Conservation (phyloP, 2,888 invertebrate species). For the Sphaerophoria taeniata region DNA sequence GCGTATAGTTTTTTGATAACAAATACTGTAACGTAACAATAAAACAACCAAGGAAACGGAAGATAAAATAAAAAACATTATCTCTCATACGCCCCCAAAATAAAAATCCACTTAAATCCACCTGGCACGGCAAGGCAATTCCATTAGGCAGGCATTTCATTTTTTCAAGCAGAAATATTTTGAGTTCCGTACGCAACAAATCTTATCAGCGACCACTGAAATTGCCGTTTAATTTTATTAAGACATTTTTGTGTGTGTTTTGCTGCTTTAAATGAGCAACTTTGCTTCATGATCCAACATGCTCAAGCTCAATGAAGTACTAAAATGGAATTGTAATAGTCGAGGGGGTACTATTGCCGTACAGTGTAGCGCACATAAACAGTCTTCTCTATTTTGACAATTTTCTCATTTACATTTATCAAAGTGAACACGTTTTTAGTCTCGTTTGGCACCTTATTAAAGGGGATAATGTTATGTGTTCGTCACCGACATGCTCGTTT, state of each 20-base stretch:
- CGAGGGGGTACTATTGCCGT: neutral
- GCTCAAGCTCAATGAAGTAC: too few relatives aligned
- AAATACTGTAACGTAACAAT: neutral
- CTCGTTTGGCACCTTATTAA: too few relatives aligned
- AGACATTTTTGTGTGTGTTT: constrained; percentile 17
- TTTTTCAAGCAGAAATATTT: neutral
- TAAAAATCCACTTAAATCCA: constrained; percentile 9
- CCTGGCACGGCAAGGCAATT: constrained; percentile 3
- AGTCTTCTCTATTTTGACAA: too few relatives aligned
- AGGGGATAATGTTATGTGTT: too few relatives aligned
- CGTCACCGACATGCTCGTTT: too few relatives aligned
- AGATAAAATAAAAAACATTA: neutral
- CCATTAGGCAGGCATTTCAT: neutral
- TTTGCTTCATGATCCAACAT: neutral
- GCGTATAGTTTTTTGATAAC: too few relatives aligned
- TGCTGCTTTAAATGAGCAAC: neutral
- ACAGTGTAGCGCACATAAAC: too few relatives aligned
- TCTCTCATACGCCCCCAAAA: constrained; percentile 6
- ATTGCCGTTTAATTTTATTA: constrained; percentile 42
- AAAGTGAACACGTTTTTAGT: too few relatives aligned
- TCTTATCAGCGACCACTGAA: constrained; percentile 29
- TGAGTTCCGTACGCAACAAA: constrained; percentile 27
- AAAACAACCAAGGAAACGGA: neutral
- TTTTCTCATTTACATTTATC: too few relatives aligned
- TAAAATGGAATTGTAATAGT: neutral